phyloP scores from a whole-genome alignment of 1,140 invertebrate genomes.

The Pseudoatta argentina region DNA sequence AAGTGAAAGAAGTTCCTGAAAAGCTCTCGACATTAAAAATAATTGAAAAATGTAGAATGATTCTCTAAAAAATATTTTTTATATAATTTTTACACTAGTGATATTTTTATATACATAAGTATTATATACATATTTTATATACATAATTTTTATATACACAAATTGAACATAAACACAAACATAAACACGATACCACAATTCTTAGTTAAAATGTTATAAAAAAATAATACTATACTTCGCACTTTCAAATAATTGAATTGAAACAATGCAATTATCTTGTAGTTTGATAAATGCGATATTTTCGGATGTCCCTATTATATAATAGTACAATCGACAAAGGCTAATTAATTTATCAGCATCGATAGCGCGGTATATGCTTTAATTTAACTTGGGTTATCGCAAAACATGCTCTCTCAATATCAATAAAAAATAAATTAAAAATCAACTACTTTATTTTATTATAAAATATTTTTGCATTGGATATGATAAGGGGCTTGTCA shows the following conservation, averaged over 20 bases:
- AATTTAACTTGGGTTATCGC: slow-evolving; percentile 43
- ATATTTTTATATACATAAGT: too few relatives aligned
- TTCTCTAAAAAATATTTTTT: not conserved
- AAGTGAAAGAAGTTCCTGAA: not conserved
- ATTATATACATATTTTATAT: too few relatives aligned
- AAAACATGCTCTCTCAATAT: slow-evolving; percentile 14
- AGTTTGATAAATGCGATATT: slow-evolving; percentile 29
- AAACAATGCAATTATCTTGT: slow-evolving; percentile 32
- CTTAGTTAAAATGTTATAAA: not conserved
- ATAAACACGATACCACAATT: not conserved
- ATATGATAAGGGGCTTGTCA: not conserved
- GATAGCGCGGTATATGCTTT: slow-evolving; percentile 10
- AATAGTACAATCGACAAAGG: slow-evolving; percentile 24
- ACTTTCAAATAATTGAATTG: not conserved
- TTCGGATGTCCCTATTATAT: slow-evolving; percentile 22
- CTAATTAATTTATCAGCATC: slow-evolving; percentile 51
- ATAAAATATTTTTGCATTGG: not conserved
- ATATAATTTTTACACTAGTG: not conserved
- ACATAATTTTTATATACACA: not conserved
- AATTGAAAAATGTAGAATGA: not conserved
- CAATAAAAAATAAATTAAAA: slow-evolving; percentile 25
- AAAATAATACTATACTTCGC: not conserved
- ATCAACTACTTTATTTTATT: slow-evolving; percentile 1
- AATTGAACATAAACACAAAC: not conserved
- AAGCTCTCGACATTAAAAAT: slow-evolving; percentile 14